These are phyloP conservation scores for Hippoglossus hippoglossus DNA, from an alignment of 2,797 vertebrate genomes.

Conservation along the genomic window DNA sequence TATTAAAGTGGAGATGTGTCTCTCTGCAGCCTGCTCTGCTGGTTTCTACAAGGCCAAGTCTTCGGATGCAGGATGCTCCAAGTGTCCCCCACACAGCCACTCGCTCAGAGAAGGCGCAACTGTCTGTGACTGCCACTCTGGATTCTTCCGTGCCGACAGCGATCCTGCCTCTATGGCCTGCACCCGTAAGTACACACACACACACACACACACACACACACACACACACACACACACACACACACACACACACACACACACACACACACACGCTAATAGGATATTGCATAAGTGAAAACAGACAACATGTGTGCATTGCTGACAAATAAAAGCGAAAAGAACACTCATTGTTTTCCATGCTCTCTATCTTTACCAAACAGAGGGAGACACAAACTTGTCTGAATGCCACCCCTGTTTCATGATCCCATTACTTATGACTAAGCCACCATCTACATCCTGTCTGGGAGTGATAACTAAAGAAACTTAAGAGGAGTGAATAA, in stretches of 20 bases:
- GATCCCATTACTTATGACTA: constrained; percentile 81
- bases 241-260: constrained; percentile 29
- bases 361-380: constrained; percentile 68
- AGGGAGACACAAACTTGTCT: constrained; percentile 61
- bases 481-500: constrained; percentile 60
- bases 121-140: constrained; percentile 91
- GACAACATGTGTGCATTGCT: constrained; percentile 34
- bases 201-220: constrained; percentile 15
- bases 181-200: constrained; percentile 88
- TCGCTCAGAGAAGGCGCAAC: constrained; percentile 92
- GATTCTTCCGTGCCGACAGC: constrained; percentile 90
- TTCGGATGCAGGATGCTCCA: constrained; percentile 90
- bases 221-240: constrained; percentile 8
- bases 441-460: constrained; percentile 76
- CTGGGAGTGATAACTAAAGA: constrained; percentile 72
- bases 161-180: constrained; percentile 96
- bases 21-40: constrained; percentile 88
- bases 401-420: constrained; percentile 73
- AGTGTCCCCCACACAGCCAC: constrained; percentile 96
- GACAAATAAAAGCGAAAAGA: constrained; percentile 51
- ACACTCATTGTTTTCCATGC: constrained; percentile 50
- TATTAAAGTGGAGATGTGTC: constrained; percentile 16
- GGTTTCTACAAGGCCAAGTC: constrained; percentile 94
- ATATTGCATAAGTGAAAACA: constrained; percentile 37
- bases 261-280: constrained; percentile 21